Percentiles rank a stretch among this genome's conserved stretches.
These are phyloP conservation scores for Umimayanthus kanabou DNA, from an alignment of 92 coral and sea anemone species.

Conservation along the genomic window DNA sequence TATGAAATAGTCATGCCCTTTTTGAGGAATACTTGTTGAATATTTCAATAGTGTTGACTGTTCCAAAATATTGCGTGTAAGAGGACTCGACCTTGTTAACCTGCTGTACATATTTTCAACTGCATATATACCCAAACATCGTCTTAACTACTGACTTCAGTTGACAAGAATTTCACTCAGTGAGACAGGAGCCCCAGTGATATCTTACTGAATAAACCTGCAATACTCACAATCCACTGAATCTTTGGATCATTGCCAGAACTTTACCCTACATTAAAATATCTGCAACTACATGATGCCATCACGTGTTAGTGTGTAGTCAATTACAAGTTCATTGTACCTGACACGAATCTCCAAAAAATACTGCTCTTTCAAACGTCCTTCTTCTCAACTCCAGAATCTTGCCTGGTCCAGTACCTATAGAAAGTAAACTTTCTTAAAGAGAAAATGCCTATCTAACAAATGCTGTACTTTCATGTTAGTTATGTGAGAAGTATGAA, in stretches of 20 bases:
- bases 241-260: too few species aligned
- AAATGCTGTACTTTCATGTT: too few species aligned
- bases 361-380: conserved; percentile 82
- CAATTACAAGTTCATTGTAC: conserved; percentile 10
- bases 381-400: conserved; percentile 84
- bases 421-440: not conserved
- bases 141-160: too few species aligned
- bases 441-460: not conserved
- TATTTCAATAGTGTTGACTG: too few species aligned
- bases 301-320: not conserved
- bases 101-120: too few species aligned
- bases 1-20: too few species aligned
- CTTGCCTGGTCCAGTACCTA: conserved; percentile 97
- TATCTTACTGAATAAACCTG: not conserved
- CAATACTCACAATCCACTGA: not conserved
- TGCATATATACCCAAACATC: too few species aligned
- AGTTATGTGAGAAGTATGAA: not conserved
- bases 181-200: not conserved
- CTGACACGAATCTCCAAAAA: conserved; percentile 98
- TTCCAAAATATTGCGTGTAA: too few species aligned
- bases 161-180: not conserved
- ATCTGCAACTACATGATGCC: not conserved
- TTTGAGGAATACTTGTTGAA: too few species aligned
- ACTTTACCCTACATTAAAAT: too few species aligned
- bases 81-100: too few species aligned